Conservation (phyloP, 2,797 vertebrate species). For the Anguilla anguilla region DNA sequence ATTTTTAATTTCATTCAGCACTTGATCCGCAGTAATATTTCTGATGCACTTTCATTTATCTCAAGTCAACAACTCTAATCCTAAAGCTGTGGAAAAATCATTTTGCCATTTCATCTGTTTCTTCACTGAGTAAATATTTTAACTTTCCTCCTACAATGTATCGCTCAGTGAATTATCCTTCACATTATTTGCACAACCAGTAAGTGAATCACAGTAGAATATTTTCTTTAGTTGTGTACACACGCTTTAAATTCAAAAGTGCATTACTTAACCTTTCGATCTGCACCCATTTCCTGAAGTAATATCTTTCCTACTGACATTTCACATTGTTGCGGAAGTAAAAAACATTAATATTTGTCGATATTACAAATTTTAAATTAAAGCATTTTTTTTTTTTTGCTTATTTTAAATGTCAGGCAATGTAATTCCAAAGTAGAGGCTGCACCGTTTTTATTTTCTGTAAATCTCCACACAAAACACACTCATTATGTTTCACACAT, state of each 20-base stretch:
- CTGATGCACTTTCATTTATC: constrained; percentile 29
- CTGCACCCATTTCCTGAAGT: background rate
- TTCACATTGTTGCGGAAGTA: background rate
- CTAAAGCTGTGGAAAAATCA: constrained; percentile 9
- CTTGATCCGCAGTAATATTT: constrained; percentile 27
- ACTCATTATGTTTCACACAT: background rate
- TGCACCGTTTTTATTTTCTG: background rate
- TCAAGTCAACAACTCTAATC: constrained; percentile 31
- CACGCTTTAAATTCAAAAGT: constrained; percentile 12
- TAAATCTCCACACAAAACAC: background rate
- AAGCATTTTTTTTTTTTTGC: background rate
- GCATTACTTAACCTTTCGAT: constrained; percentile 24
- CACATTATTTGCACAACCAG: constrained; percentile 19
- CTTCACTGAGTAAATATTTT: constrained; percentile 27
- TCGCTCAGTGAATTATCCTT: constrained; percentile 15
- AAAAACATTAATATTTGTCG: background rate
- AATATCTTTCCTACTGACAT: constrained; percentile 4
- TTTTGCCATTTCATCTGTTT: constrained; percentile 31
- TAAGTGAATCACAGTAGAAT: constrained; percentile 16
- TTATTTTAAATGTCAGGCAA: constrained; percentile 4
- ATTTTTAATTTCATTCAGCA: constrained; percentile 23
- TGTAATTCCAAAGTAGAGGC: background rate
- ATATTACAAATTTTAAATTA: constrained; percentile 4
- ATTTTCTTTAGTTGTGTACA: constrained; percentile 1
- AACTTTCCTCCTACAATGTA: constrained; percentile 17